Base-by-base conservation (phyloP, 2,797 vertebrate species). In the Propithecus perrieri region DNA sequence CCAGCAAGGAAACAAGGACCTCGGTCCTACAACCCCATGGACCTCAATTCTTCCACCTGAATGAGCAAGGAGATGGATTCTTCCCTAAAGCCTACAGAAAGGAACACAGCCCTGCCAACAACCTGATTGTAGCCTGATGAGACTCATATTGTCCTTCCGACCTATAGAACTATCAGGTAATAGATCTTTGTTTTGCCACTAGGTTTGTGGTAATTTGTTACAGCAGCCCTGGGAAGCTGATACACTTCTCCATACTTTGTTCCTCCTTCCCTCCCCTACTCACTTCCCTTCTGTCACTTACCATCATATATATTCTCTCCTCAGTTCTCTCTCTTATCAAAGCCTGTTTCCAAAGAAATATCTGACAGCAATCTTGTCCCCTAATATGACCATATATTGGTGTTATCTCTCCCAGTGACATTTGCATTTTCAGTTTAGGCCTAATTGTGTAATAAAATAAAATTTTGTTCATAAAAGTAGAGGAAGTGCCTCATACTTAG, bases 231-330 rank as follows among this genome's bases (percentile, higher is more conserved):
- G 35, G n/a, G 10, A 85, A 94, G 43, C 1, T 3, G 26, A n/a
- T 10, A 15, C 1, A 1, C 28, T 38, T 57, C 79, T 48, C 14
- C 30, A 48, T 5, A 26, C 4, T 15, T 11, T 9, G 26, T 7
- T 61, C 33, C 24, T 28, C 43, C 41, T 46, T 65, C 33, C 10
- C 2, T 35, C 1, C 0, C n/a, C 30, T n/a, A 7, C 13, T 78
- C 43, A 26, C 35, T 22, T 72, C 12, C 33, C 80, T 33, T 43
- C 3, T 11, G 50, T 22, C 22, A 63, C 11, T 59, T 20, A 53
- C 22, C 33, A n/a, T 12, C 72, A 9, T 0, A 0, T 1, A 33
- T 20, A 26, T 43, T 24, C 20, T 38, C 38, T 72, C 46, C n/a
- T 13, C 28, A 1, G 3, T 10, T 69, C 30, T 63, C 41, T 76